A percentile compares a stretch with the other conserved stretches of the same genome.
phyloP scores from a whole-genome alignment of 2,797 vertebrate genomes.

The Cryptoprocta ferox region DNA sequence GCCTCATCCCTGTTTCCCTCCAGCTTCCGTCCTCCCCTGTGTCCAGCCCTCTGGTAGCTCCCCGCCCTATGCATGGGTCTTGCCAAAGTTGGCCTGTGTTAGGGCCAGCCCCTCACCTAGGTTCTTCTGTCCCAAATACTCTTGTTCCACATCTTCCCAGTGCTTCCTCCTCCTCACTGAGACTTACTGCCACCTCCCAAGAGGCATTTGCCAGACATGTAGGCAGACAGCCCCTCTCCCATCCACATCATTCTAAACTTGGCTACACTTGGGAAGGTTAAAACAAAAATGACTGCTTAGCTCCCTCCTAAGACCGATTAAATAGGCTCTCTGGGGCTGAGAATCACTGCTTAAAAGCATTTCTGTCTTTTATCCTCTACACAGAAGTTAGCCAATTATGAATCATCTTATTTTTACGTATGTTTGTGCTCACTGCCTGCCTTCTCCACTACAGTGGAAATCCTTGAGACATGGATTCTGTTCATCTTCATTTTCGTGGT shows the following conservation, averaged over 20 bases:
- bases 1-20: background rate
- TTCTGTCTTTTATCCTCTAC: background rate
- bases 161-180: background rate
- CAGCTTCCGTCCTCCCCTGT: background rate
- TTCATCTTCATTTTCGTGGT: background rate
- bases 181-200: background rate
- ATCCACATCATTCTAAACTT: background rate
- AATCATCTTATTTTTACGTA: background rate
- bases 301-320: background rate
- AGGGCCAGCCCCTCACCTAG: background rate
- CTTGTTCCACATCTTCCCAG: background rate
- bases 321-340: background rate
- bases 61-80: background rate
- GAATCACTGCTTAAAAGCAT: background rate
- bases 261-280: background rate
- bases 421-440: background rate
- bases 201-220: background rate
- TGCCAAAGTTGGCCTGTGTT: background rate
- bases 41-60: background rate
- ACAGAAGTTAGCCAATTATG: background rate
- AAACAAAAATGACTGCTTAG: background rate
- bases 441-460: background rate
- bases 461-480: background rate
- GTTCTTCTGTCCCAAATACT: background rate
- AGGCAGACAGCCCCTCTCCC: too few relatives aligned